Base-by-base conservation (phyloP, 2,113 vertebrate genomes). In the Zosterops japonicus region DNA sequence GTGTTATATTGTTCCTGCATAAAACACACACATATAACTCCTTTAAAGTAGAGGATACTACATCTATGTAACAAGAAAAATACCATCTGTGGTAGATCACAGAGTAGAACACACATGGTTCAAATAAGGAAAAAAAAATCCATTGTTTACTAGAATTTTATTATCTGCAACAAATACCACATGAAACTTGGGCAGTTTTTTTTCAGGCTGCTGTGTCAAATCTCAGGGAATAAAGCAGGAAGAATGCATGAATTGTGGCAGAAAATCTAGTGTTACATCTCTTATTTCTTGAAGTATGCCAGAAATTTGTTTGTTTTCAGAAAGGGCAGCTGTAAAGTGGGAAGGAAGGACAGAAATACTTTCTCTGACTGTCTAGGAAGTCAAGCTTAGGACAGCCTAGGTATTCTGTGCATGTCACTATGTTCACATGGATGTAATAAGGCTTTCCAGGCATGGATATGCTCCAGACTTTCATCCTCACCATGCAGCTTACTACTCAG, bases 131-230 rank as follows among this genome's bases (percentile, higher is more conserved):
- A 60, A 75, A 83, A 84, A 89, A 83, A 83, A 50, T 71, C 36
- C 49, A 57, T 89, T 95, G 84, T 94, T 97, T 95, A 85, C 70
- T 74, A 53, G 15, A 65, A 65, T 89, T 93, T 87, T 93, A 63
- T 76, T 41, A 93, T 91, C 82, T 91, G 81, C 53, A 82, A 56
- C 72, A 75, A 72, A 84, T 82, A 55, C 46, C 81, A 69, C 65
- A 79, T 65, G 67, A 88, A 94, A 72, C 60, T 86, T 29, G 4
- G 50, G 33, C 11, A 12, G 5, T 8, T 63, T 78, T 82, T 82
- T 46, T 77, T 89, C 64, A 71, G 64, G 44, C 35, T 92, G 53
- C 27, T 80, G 39, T 83, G 86, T 90, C 89, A 95, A 95, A 79
- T 74, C 61, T 87, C 53, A 79, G 39, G n/a, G 69, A 36, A 24